Conservation (phyloP, 2,888 invertebrate genomes). For the Aricia artaxerxes region DNA sequence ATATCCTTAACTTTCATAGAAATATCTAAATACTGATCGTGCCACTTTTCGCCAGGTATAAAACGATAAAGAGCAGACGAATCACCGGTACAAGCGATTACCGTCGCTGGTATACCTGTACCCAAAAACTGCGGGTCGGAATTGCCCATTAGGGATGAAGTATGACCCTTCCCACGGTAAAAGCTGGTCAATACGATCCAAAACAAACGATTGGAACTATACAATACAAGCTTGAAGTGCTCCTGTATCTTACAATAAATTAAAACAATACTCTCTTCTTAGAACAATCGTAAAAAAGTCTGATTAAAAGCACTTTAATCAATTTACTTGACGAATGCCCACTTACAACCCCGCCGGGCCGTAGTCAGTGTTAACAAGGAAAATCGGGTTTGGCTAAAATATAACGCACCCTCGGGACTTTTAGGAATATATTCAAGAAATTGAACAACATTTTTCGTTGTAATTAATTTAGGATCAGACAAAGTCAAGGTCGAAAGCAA, state of each 20-base stretch:
- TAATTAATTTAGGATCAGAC: conserved; percentile 7
- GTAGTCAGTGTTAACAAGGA: conserved; percentile 22
- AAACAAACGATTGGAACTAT: background rate
- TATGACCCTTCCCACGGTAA: background rate
- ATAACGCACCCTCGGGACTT: conserved; percentile 3
- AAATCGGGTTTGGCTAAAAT: conserved; percentile 28
- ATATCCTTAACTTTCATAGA: too few relatives aligned
- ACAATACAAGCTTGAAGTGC: background rate
- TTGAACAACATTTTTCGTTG: background rate
- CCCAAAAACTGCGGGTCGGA: background rate
- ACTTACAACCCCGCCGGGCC: conserved; percentile 7
- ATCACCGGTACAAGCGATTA: background rate
- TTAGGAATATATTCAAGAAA: background rate
- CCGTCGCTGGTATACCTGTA: background rate
- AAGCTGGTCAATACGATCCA: background rate
- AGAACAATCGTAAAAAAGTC: conserved; percentile 9
- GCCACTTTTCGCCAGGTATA: background rate
- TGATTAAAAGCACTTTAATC: conserved; percentile 28
- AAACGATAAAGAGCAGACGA: background rate
- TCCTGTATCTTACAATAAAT: background rate
- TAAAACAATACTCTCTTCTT: conserved; percentile 9
- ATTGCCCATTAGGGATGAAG: conserved; percentile 13
- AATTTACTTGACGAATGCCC: conserved; percentile 15
- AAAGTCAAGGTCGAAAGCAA: background rate
- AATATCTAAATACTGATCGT: background rate